Base-by-base conservation (phyloP, 2,797 vertebrate species). In the Fistularia tabacaria region DNA sequence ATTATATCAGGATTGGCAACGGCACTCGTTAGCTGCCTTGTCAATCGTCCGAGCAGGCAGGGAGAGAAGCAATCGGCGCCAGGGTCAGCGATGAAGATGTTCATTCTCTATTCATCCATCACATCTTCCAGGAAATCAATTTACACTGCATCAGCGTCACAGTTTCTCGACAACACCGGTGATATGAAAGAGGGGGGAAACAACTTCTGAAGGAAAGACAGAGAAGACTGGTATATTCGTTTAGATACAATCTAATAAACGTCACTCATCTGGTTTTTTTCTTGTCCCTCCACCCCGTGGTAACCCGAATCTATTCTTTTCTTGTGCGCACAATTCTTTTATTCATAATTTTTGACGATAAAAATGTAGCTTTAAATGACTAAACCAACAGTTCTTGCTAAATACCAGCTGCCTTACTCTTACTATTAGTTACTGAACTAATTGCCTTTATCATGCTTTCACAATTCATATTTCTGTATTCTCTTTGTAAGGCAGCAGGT, bases 41-140 rank as follows among this genome's bases (percentile, higher is more conserved):
- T 91, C 89, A 91, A 80, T 91, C 89, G 88, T 38, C 38, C 10
- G 46, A 56, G 62, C 67, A 51, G 75, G 76, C 66, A 62, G 70
- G 62, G 64, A 67, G 62, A 64, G 76, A 81, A 77, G 81, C 80
- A 80, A 83, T 82, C 71, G 79, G 65, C 49, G 91, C 53, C 14
- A 69, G 85, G 87, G 85, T 90, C 85, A 90, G 71, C 84, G 82
- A 91, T 76, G 74, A 89, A 89, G 85, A 86, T 76, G 77, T 83
- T 88, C 82, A 56, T 71, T 88, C 86, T 89, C 85, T 81, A 85
- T 85, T 91, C 82, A 91, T 90, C 85, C 87, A 88, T 88, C 88
- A 87, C 80, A 67, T 89, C 83, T 88, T 82, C 74, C 76, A 61
- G 56, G 76, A 81, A 90, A 91, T 91, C 88, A 86, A 88, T 91